Evolutionary conservation across 2,797 vertebrate genomes (phyloP).

Genomic region (Denticeps clupeoides): DNA sequence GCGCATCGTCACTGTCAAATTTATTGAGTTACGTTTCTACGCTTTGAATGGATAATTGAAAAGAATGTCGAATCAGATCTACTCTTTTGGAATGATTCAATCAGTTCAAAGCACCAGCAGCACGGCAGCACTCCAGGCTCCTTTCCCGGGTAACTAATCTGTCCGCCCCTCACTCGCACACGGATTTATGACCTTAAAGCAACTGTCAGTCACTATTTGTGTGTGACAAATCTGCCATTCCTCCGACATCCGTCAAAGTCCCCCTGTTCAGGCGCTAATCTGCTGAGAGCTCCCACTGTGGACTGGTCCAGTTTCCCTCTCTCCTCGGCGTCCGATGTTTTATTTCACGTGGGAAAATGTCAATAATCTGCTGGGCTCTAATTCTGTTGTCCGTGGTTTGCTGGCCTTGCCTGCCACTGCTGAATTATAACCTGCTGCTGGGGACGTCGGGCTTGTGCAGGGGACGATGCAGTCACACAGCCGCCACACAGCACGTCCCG

Average conservation of each 20-base stretch:
- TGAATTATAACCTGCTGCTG: no score
- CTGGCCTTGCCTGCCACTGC: no score
- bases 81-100: no score
- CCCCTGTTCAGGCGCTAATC: not conserved
- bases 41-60: no score
- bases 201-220: constrained; percentile 24
- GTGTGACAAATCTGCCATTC: constrained; percentile 7
- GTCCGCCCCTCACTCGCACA: not conserved
- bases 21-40: no score
- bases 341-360: not conserved
- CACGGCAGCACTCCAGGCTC: not conserved
- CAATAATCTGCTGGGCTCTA: not conserved
- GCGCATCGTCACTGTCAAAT: no score
- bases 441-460: no score
- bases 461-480: no score
- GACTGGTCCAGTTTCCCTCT: not conserved
- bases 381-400: no score
- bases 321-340: not conserved
- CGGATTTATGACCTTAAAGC: constrained; percentile 12
- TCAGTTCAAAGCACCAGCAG: no score
- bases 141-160: not conserved
- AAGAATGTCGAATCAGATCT: no score
- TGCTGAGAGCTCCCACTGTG: not conserved
- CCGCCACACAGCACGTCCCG: no score
- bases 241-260: not conserved